A percentile compares a stretch with the other conserved stretches of the same genome.
These are phyloP conservation scores for Heliconius hortense DNA, from an alignment of 2,888 invertebrate genomes.

Conservation along the genomic window DNA sequence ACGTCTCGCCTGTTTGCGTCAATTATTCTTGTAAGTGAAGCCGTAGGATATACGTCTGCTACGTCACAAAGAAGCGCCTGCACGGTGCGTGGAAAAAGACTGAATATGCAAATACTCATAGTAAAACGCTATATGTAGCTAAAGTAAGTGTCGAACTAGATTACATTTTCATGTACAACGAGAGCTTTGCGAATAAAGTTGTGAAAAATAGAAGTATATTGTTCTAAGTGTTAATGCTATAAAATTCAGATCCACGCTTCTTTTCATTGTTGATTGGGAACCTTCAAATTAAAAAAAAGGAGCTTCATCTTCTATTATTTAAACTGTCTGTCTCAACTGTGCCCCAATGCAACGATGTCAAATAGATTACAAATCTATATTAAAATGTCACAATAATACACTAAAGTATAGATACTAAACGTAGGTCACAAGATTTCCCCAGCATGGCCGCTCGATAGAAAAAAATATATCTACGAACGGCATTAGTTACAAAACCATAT, in stretches of 20 bases:
- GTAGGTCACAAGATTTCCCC: slow-evolving; percentile 4
- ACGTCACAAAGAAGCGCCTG: slow-evolving; percentile 32
- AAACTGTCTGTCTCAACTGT: neutral
- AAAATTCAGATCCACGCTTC: neutral
- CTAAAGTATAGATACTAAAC: neutral
- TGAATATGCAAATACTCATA: slow-evolving; percentile 18
- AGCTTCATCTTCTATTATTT: neutral
- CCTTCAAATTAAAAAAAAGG: neutral
- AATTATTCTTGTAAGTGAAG: slow-evolving; percentile 52
- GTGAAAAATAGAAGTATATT: neutral
- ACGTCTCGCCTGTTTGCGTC: slow-evolving; percentile 52
- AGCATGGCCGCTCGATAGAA: neutral
- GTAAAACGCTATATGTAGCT: neutral
- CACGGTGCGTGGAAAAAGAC: slow-evolving; percentile 18
- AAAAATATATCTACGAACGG: slow-evolving; percentile 4
- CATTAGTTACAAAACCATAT: slow-evolving; percentile 20
- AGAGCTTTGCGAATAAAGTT: neutral
- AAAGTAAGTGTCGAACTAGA: neutral
- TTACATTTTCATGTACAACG: neutral
- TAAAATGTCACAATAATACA: neutral
- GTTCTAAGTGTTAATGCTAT: neutral
- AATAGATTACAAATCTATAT: neutral
- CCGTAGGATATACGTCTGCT: slow-evolving; percentile 37
- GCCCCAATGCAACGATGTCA: neutral
- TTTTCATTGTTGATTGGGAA: neutral